These are phyloP conservation scores for Crypturellus undulatus DNA, from an alignment of 2,113 vertebrate genomes.

Conservation along the genomic window DNA sequence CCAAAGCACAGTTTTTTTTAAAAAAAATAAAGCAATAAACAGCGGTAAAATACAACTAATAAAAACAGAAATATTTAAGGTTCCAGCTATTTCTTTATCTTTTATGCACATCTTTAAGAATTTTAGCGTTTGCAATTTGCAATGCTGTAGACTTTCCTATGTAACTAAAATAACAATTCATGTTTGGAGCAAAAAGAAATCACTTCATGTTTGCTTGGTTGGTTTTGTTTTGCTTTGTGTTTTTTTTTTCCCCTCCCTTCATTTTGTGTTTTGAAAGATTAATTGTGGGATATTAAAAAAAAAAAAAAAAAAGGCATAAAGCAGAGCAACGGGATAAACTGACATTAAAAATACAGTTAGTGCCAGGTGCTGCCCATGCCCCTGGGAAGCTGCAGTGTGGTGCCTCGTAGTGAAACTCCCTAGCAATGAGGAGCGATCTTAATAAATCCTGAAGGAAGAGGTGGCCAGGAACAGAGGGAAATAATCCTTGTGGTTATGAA, in stretches of 20 bases:
- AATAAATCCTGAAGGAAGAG: slow-evolving; percentile 47
- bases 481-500: slow-evolving; percentile 59
- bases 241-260: too few species aligned
- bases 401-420: neutral
- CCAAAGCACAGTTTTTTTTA: neutral
- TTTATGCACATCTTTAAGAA: neutral
- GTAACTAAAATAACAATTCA: slow-evolving; percentile 21
- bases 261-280: neutral
- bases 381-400: neutral
- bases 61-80: neutral
- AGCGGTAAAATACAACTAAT: neutral
- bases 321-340: neutral
- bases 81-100: neutral
- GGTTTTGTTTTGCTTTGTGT: neutral
- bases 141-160: neutral
- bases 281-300: neutral
- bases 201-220: neutral
- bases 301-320: slow-evolving; percentile 22
- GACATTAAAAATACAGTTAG: neutral
- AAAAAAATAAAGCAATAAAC: neutral
- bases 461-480: slow-evolving; percentile 24
- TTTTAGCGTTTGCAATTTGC: neutral
- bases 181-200: slow-evolving; percentile 13
- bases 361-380: neutral
- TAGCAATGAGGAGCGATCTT: slow-evolving; percentile 16